phyloP scores from a whole-genome alignment of 1,140 invertebrate species.

The Drosophila willistoni region DNA sequence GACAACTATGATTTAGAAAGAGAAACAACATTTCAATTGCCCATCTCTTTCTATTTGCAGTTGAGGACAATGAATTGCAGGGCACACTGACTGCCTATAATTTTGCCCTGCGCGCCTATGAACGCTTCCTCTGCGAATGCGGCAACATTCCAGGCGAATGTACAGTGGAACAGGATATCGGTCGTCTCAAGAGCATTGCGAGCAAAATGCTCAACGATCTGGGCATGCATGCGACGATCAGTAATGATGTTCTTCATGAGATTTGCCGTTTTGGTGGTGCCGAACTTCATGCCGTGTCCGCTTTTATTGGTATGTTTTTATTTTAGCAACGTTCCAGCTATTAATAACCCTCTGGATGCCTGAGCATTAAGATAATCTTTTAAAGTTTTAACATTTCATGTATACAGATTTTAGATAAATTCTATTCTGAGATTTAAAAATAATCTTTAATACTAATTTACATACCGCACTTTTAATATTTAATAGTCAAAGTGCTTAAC shows the following conservation, averaged over 20 bases:
- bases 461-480: no score
- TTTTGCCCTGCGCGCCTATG: slow-evolving; percentile 94
- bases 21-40: neutral
- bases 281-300: slow-evolving; percentile 97
- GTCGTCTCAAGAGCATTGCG: slow-evolving; percentile 91
- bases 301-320: slow-evolving; percentile 89
- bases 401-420: no score
- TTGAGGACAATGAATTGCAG: slow-evolving; percentile 85
- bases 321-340: no score
- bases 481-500: no score
- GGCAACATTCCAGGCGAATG: slow-evolving; percentile 95
- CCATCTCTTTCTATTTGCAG: slow-evolving; percentile 21
- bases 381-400: no score
- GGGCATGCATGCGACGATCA: slow-evolving; percentile 90
- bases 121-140: slow-evolving; percentile 94
- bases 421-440: no score
- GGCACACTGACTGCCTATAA: slow-evolving; percentile 96
- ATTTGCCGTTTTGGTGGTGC: slow-evolving; percentile 96
- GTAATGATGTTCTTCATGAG: slow-evolving; percentile 98
- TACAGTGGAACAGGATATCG: slow-evolving; percentile 95
- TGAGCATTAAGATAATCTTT: no score
- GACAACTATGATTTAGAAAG: neutral
- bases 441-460: no score
- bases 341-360: no score
- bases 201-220: slow-evolving; percentile 93